phyloP scores from a whole-genome alignment of 2,888 invertebrate genomes.

The Cerastoderma edule region DNA sequence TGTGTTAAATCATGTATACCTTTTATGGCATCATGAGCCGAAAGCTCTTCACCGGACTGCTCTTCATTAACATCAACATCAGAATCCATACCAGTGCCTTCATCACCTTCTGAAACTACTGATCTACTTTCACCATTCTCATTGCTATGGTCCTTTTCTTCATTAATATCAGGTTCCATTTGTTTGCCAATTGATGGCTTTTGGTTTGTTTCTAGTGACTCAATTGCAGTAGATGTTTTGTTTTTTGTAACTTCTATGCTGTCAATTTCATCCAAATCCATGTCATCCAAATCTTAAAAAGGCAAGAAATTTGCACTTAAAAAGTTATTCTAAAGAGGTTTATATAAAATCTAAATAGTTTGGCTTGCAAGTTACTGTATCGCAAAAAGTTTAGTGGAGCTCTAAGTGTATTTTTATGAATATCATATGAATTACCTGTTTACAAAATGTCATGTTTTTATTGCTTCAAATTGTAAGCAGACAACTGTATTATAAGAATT shows the following conservation, averaged over 20 bases:
- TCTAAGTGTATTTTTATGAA: too few species aligned
- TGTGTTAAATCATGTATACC: too few species aligned
- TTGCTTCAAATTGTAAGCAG: too few species aligned
- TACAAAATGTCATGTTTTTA: too few species aligned
- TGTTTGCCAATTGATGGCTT: background rate
- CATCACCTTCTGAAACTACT: background rate
- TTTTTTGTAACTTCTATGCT: slow-evolving; percentile 18
- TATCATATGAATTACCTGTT: too few species aligned
- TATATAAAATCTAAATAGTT: too few species aligned
- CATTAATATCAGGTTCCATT: background rate
- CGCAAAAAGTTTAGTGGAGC: too few species aligned
- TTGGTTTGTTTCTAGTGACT: background rate
- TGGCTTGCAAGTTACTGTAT: too few species aligned
- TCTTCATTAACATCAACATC: background rate
- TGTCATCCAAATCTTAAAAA: slow-evolving; percentile 39
- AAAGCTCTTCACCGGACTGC: slow-evolving; percentile 1
- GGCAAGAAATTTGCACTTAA: too few species aligned
- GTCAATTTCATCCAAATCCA: slow-evolving; percentile 32
- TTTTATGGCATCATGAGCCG: slow-evolving; percentile 21
- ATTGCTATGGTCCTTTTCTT: background rate
- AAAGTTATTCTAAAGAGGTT: too few species aligned
- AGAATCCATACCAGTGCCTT: slow-evolving; percentile 1
- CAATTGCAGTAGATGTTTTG: background rate
- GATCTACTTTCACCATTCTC: slow-evolving; percentile 15
- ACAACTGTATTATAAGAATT: too few species aligned